A percentile compares a stretch with the other conserved stretches of the same genome.
Evolutionary conservation across 92 coral and sea anemone genomes (phyloP).

Genomic region (Heteractis magnifica): DNA sequence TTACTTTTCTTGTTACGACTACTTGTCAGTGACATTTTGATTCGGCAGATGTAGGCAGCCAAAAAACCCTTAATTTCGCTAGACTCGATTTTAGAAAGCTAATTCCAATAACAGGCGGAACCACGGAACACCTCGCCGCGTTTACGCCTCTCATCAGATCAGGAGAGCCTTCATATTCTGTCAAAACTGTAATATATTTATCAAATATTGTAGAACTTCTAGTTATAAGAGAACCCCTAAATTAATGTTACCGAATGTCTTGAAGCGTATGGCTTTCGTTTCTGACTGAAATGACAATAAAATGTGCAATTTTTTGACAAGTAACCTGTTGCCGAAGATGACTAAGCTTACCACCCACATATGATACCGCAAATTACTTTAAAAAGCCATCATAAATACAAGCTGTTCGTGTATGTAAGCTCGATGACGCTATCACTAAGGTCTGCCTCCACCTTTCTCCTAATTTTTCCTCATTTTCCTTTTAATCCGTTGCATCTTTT

Average conservation of each 20-base stretch:
- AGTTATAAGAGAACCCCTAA: too few species aligned
- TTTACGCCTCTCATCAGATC: not conserved
- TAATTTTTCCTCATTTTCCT: not conserved
- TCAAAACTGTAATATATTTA: too few species aligned
- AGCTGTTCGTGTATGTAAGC: not conserved
- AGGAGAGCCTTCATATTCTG: not conserved
- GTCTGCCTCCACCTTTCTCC: not conserved
- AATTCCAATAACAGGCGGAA: not conserved
- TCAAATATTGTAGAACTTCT: not conserved
- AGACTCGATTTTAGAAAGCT: not conserved
- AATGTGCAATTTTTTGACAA: not conserved
- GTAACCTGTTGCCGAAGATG: slow-evolving; percentile 5
- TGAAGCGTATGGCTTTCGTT: too few species aligned
- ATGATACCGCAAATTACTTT: not conserved
- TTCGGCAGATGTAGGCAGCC: not conserved
- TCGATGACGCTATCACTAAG: not conserved
- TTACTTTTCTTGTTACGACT: too few species aligned
- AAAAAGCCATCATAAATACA: not conserved
- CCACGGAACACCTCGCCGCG: not conserved
- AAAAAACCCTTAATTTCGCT: not conserved
- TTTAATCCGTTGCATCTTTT: not conserved
- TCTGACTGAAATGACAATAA: too few species aligned
- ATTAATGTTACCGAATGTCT: too few species aligned
- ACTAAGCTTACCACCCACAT: not conserved
- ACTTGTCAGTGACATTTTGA: not conserved